Conservation (phyloP, 1,140 invertebrate genomes). For the Augochlora pura region DNA sequence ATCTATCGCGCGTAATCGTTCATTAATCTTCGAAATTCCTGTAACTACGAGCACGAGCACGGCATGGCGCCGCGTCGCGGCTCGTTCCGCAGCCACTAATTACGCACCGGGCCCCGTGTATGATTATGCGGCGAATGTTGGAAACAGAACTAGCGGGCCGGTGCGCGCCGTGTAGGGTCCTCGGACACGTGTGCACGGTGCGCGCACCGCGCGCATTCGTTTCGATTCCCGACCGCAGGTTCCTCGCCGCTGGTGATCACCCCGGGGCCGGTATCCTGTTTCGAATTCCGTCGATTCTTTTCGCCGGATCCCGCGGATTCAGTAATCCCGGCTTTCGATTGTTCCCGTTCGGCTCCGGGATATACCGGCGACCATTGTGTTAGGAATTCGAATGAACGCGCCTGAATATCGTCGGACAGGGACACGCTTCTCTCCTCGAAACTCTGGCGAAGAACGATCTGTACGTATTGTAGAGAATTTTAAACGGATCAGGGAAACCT, state of each 20-base stretch:
- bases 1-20: slow-evolving; percentile 36
- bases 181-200: slow-evolving; percentile 17
- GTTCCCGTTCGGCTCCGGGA: neutral
- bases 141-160: slow-evolving; percentile 15
- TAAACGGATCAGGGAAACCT: neutral
- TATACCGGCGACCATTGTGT: neutral
- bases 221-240: neutral
- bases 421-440: neutral
- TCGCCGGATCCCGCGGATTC: neutral
- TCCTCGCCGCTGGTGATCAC: slow-evolving; percentile 1
- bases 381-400: slow-evolving; percentile 1
- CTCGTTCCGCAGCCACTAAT: slow-evolving; percentile 37
- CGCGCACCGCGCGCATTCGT: slow-evolving; percentile 17
- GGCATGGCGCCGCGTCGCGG: neutral
- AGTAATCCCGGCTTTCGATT: neutral
- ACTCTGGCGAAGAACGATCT: neutral
- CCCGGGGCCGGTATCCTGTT: slow-evolving; percentile 1
- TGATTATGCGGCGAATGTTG: slow-evolving; percentile 28
- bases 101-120: slow-evolving; percentile 12
- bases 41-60: neutral
- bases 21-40: slow-evolving; percentile 36
- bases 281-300: slow-evolving; percentile 19
- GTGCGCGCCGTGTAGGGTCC: slow-evolving; percentile 1
- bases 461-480: neutral
- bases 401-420: neutral